phyloP scores from a whole-genome alignment of 2,888 invertebrate genomes.

The Epiperipatus broadwayi region DNA sequence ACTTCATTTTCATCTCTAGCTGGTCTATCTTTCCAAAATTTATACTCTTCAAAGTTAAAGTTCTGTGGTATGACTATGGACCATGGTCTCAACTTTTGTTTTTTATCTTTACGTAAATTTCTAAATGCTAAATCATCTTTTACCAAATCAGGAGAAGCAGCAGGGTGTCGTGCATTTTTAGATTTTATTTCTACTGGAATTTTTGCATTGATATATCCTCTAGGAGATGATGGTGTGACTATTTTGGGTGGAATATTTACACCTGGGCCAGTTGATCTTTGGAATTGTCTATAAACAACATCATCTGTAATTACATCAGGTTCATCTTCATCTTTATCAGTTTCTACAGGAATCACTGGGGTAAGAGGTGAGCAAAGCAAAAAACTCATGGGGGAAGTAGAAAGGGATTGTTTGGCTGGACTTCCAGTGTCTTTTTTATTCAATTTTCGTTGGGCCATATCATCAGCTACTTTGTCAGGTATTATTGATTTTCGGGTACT shows the following conservation, averaged over 20 bases:
- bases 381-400: conserved; percentile 34
- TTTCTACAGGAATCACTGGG: conserved; percentile 11
- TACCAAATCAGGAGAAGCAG: conserved; percentile 56
- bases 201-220: conserved; percentile 57
- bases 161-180: conserved; percentile 42
- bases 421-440: conserved; percentile 32
- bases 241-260: conserved; percentile 66
- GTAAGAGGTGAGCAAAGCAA: conserved; percentile 39
- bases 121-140: conserved; percentile 72
- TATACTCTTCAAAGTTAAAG: no score
- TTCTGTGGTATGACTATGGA: no score
- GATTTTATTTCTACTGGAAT: conserved; percentile 39
- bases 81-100: no score
- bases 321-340: conserved; percentile 30
- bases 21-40: no score
- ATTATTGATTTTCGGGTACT: conserved; percentile 32
- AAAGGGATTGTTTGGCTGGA: conserved; percentile 23
- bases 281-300: conserved; percentile 58
- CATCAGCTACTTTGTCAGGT: conserved; percentile 49
- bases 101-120: conserved; percentile 53
- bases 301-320: conserved; percentile 66
- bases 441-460: conserved; percentile 57
- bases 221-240: conserved; percentile 53
- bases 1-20: no score
- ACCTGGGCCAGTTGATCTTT: no score